phyloP scores from a whole-genome alignment of 2,113 vertebrate species.

The Saguinus midas region DNA sequence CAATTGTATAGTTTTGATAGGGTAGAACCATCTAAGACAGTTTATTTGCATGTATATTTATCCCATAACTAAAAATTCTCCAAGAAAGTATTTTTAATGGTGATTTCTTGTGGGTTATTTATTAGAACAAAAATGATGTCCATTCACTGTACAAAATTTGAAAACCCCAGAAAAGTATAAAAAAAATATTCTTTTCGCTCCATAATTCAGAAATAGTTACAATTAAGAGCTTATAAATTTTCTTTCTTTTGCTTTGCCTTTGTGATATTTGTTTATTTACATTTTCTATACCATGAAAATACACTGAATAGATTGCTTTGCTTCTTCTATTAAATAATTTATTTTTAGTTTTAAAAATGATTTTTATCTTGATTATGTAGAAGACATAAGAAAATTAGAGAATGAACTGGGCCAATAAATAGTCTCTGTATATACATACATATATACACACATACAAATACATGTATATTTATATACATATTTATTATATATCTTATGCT shows the following conservation, averaged over 20 bases:
- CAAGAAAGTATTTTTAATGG: not conserved
- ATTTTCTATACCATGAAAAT: not conserved
- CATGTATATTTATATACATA: not conserved
- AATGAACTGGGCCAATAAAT: not conserved
- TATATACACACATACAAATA: not conserved
- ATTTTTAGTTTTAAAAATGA: not conserved
- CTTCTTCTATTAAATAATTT: not conserved
- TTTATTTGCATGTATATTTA: not conserved
- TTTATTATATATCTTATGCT: not conserved
- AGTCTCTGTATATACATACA: not conserved
- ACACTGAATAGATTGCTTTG: not conserved
- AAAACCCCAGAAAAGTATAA: not conserved
- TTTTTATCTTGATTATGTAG: not conserved
- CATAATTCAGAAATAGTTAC: not conserved
- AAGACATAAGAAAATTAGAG: not conserved
- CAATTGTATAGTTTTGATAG: not conserved
- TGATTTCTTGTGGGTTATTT: not conserved
- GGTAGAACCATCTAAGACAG: not conserved
- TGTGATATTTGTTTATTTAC: not conserved
- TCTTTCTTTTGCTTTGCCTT: not conserved
- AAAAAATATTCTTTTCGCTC: not conserved
- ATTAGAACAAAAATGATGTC: not conserved
- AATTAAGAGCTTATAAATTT: not conserved
- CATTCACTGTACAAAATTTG: not conserved
- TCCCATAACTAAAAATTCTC: not conserved